These are phyloP conservation scores for Blera fallax DNA, from an alignment of 2,888 invertebrate species.

Conservation along the genomic window DNA sequence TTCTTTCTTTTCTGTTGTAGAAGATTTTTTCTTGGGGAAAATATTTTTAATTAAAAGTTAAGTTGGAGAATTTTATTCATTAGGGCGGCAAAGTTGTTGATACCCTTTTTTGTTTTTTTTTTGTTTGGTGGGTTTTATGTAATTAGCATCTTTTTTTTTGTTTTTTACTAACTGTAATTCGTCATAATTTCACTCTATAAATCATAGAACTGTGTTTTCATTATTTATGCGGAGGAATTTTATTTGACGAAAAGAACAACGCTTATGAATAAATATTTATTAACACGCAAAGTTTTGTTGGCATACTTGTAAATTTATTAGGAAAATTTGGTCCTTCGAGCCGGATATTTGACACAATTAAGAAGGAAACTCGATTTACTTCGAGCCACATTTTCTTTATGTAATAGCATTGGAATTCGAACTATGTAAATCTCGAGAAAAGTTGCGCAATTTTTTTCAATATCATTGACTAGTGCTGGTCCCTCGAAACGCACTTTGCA, in stretches of 20 bases:
- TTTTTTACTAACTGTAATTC: conserved; percentile 33
- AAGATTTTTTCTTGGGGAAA: conserved; percentile 11
- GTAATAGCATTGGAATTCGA: no score
- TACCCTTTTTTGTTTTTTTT: background rate
- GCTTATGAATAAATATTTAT: conserved; percentile 46
- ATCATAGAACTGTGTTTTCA: conserved; percentile 21
- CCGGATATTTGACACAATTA: background rate
- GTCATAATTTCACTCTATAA: conserved; percentile 59
- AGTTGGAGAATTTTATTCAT: conserved; percentile 67
- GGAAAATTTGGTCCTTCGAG: conserved; percentile 30
- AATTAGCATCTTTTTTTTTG: conserved; percentile 56
- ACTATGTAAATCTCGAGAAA: no score
- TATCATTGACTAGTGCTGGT: no score
- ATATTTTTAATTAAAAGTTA: conserved; percentile 70
- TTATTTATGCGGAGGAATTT: conserved; percentile 22
- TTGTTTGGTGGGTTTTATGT: background rate
- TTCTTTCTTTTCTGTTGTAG: background rate
- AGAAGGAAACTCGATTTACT: no score
- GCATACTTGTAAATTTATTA: conserved; percentile 2
- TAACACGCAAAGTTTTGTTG: conserved; percentile 30
- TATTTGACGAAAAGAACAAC: conserved; percentile 20
- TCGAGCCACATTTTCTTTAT: no score
- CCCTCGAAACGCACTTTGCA: no score
- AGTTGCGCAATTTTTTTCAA: no score
- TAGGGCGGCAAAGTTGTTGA: conserved; percentile 37